Base-by-base conservation (phyloP, 2,888 invertebrate genomes). In the Drosophila anomelani region DNA sequence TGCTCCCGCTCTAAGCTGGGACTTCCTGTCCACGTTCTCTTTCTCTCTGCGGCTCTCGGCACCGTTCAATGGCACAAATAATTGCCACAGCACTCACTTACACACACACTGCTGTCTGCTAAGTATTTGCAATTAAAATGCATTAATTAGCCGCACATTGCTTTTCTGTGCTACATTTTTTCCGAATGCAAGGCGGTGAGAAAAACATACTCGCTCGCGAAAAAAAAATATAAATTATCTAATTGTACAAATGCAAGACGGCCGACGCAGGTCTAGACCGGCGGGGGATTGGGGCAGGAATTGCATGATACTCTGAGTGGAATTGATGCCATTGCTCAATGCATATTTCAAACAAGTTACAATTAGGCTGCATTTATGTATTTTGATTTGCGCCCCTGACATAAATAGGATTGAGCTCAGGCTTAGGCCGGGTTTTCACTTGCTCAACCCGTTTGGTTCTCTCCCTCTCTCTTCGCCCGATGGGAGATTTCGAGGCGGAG, bases 21-120 rank as follows among this genome's bases (percentile, higher is more conserved):
- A 81, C 71, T 84, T 84, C 83, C 89, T 89, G 83, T 47, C 60
- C 47, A 46, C 77, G 71, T 71, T 84, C 73, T 77, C 59, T 56
- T 26, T 29, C 58, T 72, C 47, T 36, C 73, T 76, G 58, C 59
- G 26, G 43, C 63, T 68, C 47, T 41, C 59, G 34, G 61, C 89
- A 74, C 84, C 84, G 84, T 84, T 84, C 88, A 84, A 89, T 84
- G 84, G 77, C 90, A 84, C 70, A 84, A 70, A 82, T 84, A 84
- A 84, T 84, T 84, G 72, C 74, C 79, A 53, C 89, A 76, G 53
- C 75, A 80, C 60, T 20, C 20, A 20, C 20, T 20, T 20, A 86
- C 61, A 62, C 55, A 51, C 43, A 58, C 72, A 62, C 49, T 43
- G 43, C 43, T 63, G 63, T 8, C 43, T 74, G 53, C 46, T 34